phyloP scores from a whole-genome alignment of 2,797 vertebrate species.

The Tokudaia muenninki region DNA sequence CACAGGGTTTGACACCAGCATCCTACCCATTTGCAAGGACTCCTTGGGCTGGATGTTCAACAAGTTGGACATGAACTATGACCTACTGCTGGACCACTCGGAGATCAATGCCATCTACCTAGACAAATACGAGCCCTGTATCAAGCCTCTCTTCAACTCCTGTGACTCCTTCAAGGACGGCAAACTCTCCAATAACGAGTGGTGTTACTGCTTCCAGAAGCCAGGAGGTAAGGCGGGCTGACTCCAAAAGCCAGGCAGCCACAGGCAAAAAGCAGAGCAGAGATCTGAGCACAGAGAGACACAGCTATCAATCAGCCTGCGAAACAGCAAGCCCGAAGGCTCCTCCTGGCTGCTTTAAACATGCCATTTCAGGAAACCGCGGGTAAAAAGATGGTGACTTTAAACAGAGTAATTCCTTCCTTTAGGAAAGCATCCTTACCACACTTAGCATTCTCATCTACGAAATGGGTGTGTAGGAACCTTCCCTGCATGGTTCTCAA shows the following conservation, averaged over 20 bases:
- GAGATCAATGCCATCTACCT: conserved; percentile 98
- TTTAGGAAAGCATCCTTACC: background rate
- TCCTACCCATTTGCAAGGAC: conserved; percentile 98
- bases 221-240: conserved; percentile 88
- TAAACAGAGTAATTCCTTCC: background rate
- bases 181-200: conserved; percentile 99
- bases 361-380: background rate
- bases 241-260: background rate
- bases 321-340: background rate
- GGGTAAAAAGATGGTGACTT: background rate
- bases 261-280: background rate
- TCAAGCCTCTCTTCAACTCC: conserved; percentile 98
- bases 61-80: conserved; percentile 98
- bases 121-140: conserved; percentile 97
- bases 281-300: background rate
- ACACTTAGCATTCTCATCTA: background rate
- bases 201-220: conserved; percentile 99
- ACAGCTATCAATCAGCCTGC: background rate
- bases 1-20: conserved; percentile 97
- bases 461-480: background rate
- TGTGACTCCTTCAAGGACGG: conserved; percentile 98
- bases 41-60: conserved; percentile 99
- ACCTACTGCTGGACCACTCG: conserved; percentile 96
- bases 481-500: background rate
- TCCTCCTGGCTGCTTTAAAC: background rate